Percentiles rank a stretch among this genome's conserved stretches.
Conservation (phyloP, 1,140 invertebrate genomes). For the Eurosta solidaginis region DNA sequence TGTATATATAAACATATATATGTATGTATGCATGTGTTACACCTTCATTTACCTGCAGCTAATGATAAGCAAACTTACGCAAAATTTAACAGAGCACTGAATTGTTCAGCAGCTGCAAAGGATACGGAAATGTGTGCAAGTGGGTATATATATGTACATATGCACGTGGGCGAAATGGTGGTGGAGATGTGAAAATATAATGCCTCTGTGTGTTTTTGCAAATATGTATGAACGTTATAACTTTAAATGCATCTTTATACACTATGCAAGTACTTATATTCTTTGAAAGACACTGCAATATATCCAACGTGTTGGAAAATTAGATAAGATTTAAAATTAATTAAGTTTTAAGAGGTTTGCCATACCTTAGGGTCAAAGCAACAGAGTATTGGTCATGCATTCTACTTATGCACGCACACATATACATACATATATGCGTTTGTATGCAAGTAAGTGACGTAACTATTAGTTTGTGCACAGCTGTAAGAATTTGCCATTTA, state of each 20-base stretch:
- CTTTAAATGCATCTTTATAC: no score
- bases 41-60: background rate
- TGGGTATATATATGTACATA: background rate
- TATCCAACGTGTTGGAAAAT: slow-evolving; percentile 10
- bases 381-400: background rate
- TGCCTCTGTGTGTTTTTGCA: no score
- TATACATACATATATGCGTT: no score
- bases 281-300: background rate
- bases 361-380: background rate
- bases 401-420: no score
- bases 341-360: slow-evolving; percentile 4
- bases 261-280: background rate
- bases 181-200: no score
- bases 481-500: background rate
- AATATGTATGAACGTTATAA: no score
- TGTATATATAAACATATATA: background rate
- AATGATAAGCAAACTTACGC: background rate
- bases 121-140: background rate
- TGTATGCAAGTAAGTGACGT: no score
- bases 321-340: slow-evolving; percentile 28
- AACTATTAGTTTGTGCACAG: background rate
- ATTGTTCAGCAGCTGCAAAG: background rate
- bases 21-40: no score
- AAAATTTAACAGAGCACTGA: background rate
- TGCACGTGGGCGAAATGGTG: no score